These are phyloP conservation scores for Sipunculus nudus DNA, from an alignment of 2,888 invertebrate species.

Conservation along the genomic window DNA sequence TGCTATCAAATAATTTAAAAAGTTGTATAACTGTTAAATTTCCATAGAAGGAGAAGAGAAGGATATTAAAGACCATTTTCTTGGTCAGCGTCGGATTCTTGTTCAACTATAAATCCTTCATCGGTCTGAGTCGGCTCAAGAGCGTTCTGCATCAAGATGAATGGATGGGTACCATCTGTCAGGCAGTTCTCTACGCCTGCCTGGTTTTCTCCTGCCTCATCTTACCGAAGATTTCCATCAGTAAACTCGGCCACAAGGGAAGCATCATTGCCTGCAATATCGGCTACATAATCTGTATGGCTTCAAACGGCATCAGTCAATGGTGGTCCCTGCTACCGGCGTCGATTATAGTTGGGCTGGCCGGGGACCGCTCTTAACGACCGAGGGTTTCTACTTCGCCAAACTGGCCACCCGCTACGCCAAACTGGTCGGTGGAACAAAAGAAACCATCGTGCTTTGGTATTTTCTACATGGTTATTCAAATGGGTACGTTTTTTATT, in stretches of 20 bases:
- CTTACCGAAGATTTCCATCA: conserved; percentile 68
- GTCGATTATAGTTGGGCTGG: conserved; percentile 91
- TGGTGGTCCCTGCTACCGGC: conserved; percentile 79
- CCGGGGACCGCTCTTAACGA: conserved; percentile 99
- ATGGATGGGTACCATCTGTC: conserved; percentile 88
- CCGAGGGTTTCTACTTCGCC: conserved; percentile 97
- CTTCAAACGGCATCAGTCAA: conserved; percentile 82
- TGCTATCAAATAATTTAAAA: too few species aligned
- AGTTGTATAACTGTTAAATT: too few species aligned
- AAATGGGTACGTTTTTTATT: conserved; percentile 90
- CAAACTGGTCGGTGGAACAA: conserved; percentile 78
- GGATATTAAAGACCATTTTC: conserved; percentile 89
- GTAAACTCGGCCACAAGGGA: conserved; percentile 75
- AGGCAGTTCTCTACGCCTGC: conserved; percentile 90
- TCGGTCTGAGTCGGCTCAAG: conserved; percentile 71
- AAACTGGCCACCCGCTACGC: conserved; percentile 72
- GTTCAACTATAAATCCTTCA: conserved; percentile 94
- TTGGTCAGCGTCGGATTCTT: conserved; percentile 92
- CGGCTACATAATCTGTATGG: conserved; percentile 94
- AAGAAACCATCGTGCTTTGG: conserved; percentile 97
- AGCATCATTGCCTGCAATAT: conserved; percentile 91
- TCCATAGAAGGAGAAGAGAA: conserved; percentile 38
- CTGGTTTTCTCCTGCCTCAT: conserved; percentile 95
- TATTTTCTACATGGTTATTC: conserved; percentile 98
- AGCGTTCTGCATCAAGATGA: conserved; percentile 90